Evolutionary conservation across 2,888 invertebrate genomes (phyloP).

Genomic region (Ferdinandea cuprea): DNA sequence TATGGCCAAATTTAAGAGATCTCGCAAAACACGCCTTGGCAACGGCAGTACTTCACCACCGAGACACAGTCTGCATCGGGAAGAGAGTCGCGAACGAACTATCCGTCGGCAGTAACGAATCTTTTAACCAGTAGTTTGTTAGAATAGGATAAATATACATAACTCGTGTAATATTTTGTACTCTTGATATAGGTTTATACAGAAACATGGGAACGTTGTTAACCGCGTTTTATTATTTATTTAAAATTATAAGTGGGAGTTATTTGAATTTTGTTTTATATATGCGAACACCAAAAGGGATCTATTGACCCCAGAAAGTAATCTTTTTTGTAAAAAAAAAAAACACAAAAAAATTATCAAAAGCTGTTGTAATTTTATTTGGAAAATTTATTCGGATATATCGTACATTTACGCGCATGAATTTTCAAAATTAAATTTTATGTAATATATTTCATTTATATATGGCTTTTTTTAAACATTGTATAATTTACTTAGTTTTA

Average conservation of each 20-base stretch:
- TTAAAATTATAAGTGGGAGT: constrained; percentile 37
- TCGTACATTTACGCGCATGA: constrained; percentile 18
- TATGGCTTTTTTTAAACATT: constrained; percentile 30
- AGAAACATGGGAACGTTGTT: constrained; percentile 35
- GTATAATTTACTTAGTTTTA: constrained; percentile 60
- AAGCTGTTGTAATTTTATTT: constrained; percentile 23
- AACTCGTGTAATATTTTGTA: constrained; percentile 67
- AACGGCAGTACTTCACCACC: constrained; percentile 86
- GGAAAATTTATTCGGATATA: constrained; percentile 14
- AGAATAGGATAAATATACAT: constrained; percentile 48
- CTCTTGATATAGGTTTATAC: constrained; percentile 57
- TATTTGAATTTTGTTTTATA: constrained; percentile 40
- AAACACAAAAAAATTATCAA: constrained; percentile 1
- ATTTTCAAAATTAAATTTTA: constrained; percentile 21
- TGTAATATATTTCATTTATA: constrained; percentile 44
- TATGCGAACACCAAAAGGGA: constrained; percentile 57
- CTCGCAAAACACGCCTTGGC: constrained; percentile 87
- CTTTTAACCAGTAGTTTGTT: constrained; percentile 12
- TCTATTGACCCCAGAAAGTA: constrained; percentile 8
- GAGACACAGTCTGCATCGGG: constrained; percentile 86
- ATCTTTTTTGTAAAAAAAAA: constrained; percentile 34
- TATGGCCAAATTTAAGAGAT: constrained; percentile 94
- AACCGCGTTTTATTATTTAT: constrained; percentile 56
- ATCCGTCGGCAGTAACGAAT: constrained; percentile 82
- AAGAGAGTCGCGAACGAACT: constrained; percentile 88